Percentiles rank a stretch among this genome's conserved stretches.
Conservation (phyloP, 2,113 vertebrate species). For the Fulica atra region DNA sequence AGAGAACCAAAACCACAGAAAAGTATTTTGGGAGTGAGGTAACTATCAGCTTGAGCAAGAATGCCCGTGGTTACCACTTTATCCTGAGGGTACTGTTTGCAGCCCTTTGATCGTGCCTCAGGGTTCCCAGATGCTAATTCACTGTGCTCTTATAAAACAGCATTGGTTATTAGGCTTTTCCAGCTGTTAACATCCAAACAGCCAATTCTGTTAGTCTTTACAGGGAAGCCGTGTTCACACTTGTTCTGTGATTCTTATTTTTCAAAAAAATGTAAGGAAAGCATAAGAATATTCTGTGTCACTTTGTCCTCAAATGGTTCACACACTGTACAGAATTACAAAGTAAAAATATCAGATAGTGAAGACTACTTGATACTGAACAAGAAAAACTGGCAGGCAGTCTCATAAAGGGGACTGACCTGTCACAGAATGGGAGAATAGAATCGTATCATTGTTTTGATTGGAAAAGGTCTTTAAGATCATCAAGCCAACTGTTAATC, state of each 20-base stretch:
- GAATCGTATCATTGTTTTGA: too few species aligned
- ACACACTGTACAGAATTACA: rapidly evolving
- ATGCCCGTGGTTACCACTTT: neutral
- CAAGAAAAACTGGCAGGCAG: neutral
- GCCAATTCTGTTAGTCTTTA: neutral
- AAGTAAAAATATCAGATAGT: neutral
- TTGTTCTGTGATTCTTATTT: neutral
- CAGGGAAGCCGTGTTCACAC: neutral
- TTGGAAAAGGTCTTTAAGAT: too few species aligned
- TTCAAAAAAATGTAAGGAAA: neutral
- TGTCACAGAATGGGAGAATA: neutral
- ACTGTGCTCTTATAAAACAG: neutral
- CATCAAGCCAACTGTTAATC: too few species aligned
- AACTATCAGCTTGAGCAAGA: neutral
- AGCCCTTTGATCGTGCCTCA: neutral
- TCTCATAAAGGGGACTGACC: neutral
- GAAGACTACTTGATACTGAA: neutral
- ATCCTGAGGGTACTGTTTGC: neutral
- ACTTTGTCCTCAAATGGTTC: neutral
- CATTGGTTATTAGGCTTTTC: neutral
- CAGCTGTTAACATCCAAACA: neutral
- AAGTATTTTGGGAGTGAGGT: neutral
- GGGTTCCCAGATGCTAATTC: neutral
- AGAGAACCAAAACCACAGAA: neutral
- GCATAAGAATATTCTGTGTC: neutral